phyloP scores from a whole-genome alignment of 1,140 invertebrate genomes.

The Zophobas atratus region DNA sequence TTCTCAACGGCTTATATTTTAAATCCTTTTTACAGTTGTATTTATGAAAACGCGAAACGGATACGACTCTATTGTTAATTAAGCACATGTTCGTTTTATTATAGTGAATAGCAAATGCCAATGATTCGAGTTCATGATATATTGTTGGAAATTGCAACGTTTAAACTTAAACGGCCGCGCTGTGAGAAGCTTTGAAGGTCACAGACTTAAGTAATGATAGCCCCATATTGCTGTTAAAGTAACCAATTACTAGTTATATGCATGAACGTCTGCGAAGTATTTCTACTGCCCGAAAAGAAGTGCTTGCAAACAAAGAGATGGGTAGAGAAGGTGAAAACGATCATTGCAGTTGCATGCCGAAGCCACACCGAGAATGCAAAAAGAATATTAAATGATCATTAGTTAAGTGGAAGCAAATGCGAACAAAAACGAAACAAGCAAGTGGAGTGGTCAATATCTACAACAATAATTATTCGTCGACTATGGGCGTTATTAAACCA shows the following conservation, averaged over 20 bases:
- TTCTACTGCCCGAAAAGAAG: constrained; percentile 17
- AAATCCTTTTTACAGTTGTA: no score
- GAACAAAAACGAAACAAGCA: constrained; percentile 27
- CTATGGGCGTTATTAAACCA: constrained; percentile 20
- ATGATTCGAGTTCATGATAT: constrained; percentile 2
- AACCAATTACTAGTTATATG: constrained; percentile 23
- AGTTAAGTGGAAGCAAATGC: constrained; percentile 31
- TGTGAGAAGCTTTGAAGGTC: constrained; percentile 12
- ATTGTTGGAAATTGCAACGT: constrained; percentile 22
- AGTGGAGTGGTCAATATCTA: constrained; percentile 25
- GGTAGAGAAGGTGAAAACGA: constrained; percentile 27
- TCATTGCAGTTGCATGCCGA: constrained; percentile 20
- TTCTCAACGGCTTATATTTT: no score
- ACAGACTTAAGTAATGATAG: constrained; percentile 29
- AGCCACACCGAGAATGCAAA: constrained; percentile 25
- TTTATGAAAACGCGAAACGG: not conserved
- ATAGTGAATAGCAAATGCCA: not conserved
- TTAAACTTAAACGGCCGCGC: not conserved
- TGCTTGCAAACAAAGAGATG: constrained; percentile 22
- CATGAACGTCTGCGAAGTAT: constrained; percentile 4
- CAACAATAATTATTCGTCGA: constrained; percentile 28
- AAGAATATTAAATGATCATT: constrained; percentile 39
- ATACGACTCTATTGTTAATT: constrained; percentile 1
- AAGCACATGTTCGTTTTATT: not conserved
- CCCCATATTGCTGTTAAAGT: constrained; percentile 4